A percentile compares a stretch with the other conserved stretches of the same genome.
Conservation (phyloP, 2,797 vertebrate genomes). For the Danionella dracula region DNA sequence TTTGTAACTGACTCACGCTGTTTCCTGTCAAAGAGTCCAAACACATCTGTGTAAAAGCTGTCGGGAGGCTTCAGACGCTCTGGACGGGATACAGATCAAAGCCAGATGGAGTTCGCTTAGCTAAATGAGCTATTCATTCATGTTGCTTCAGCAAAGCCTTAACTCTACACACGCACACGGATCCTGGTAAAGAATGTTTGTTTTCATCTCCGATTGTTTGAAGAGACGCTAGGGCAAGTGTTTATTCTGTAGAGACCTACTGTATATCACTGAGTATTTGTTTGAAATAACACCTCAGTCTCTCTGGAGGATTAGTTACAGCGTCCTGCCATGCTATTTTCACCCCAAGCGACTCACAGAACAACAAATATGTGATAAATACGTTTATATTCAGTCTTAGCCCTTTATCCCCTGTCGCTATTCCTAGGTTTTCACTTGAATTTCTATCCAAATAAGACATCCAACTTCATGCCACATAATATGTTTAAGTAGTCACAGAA, state of each 20-base stretch:
- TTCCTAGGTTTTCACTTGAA: no score
- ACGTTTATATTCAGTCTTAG: no score
- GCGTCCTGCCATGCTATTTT: background rate
- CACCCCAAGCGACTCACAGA: conserved; percentile 1
- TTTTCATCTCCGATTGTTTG: conserved; percentile 35
- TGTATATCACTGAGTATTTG: conserved; percentile 14
- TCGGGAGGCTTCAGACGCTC: background rate
- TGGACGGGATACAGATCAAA: conserved; percentile 14
- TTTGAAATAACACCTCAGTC: conserved; percentile 18
- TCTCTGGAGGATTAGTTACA: background rate
- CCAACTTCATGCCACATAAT: no score
- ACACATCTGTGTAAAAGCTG: conserved; percentile 9
- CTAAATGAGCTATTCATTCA: conserved; percentile 4
- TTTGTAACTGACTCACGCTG: conserved; percentile 43
- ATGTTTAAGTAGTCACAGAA: no score
- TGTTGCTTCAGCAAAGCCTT: conserved; percentile 5
- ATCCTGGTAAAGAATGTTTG: conserved; percentile 18
- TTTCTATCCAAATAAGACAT: no score
- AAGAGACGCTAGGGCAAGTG: conserved; percentile 19
- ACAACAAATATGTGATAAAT: background rate
- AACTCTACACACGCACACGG: background rate
- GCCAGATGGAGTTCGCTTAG: background rate
- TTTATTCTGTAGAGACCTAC: conserved; percentile 16
- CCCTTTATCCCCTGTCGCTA: no score
- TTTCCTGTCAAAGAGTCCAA: conserved; percentile 4